Percentiles rank a stretch among this genome's conserved stretches.
Evolutionary conservation across 2,113 vertebrate species (phyloP).

Genomic region (Coptodon bakossiorum): DNA sequence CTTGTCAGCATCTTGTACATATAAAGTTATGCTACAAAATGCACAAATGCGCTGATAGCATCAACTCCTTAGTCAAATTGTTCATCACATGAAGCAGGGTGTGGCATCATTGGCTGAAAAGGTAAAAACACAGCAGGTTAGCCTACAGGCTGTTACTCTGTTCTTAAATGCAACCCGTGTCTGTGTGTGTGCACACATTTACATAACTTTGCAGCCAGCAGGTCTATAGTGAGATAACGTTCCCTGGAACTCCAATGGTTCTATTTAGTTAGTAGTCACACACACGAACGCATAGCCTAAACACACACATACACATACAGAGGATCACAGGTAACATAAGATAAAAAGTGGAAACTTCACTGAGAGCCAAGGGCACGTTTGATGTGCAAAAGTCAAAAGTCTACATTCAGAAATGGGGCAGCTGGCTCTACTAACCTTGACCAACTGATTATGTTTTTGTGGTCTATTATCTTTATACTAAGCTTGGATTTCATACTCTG

Average conservation of each 20-base stretch:
- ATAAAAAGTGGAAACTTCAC: slow-evolving; percentile 65
- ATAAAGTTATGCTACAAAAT: neutral
- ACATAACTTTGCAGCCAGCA: slow-evolving; percentile 58
- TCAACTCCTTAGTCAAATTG: neutral
- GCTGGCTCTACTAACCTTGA: slow-evolving; percentile 9
- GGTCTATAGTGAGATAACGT: slow-evolving; percentile 49
- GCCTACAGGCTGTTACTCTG: neutral
- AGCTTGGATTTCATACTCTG: neutral
- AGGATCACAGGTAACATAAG: slow-evolving; percentile 41
- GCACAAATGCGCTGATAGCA: neutral
- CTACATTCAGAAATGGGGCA: slow-evolving; percentile 18
- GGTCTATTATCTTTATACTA: neutral
- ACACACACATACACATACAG: neutral
- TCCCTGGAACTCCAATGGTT: slow-evolving; percentile 52
- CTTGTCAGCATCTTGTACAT: neutral
- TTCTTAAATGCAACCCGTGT: neutral
- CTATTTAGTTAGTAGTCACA: slow-evolving; percentile 48
- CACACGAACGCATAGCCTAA: neutral
- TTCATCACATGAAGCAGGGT: neutral
- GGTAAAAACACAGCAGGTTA: neutral
- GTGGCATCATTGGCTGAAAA: neutral
- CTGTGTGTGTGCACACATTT: slow-evolving; percentile 34
- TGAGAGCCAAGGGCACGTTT: slow-evolving; percentile 37
- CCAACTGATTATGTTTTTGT: neutral
- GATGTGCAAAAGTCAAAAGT: slow-evolving; percentile 28